These are phyloP conservation scores for Oreochromis aureus DNA, from an alignment of 2,113 vertebrate genomes.

Conservation along the genomic window DNA sequence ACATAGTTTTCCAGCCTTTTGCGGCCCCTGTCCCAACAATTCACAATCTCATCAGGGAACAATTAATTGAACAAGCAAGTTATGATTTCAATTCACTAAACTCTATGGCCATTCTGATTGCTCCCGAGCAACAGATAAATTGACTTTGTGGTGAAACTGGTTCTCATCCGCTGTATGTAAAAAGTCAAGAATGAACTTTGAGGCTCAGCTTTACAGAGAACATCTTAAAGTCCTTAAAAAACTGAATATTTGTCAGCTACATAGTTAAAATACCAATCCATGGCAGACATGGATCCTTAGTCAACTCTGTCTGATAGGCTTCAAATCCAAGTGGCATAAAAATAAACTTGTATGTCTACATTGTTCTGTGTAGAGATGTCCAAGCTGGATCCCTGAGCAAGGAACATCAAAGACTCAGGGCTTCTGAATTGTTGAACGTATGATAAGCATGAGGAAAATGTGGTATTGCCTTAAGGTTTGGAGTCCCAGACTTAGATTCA, in stretches of 20 bases:
- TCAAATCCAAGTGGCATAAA: background rate
- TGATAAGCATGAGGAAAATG: background rate
- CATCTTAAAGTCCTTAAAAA: background rate
- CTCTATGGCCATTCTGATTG: background rate
- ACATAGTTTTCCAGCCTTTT: background rate
- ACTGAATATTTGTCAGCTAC: background rate
- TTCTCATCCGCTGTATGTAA: background rate
- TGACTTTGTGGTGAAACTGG: background rate
- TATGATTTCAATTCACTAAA: background rate
- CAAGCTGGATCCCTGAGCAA: background rate
- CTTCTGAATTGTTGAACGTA: slow-evolving; percentile 5
- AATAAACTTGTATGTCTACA: background rate
- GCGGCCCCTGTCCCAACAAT: background rate
- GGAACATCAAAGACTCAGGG: slow-evolving; percentile 34
- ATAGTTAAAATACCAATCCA: background rate
- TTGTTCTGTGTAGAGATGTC: background rate
- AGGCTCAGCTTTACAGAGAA: background rate
- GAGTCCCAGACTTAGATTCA: background rate
- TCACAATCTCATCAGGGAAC: background rate
- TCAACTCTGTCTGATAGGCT: background rate
- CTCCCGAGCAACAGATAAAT: background rate
- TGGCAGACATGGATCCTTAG: background rate
- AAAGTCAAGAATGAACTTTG: background rate
- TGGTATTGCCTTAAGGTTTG: background rate
- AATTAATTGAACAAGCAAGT: background rate